phyloP scores from a whole-genome alignment of 2,797 vertebrate species.

The Macroramphosus scolopax region DNA sequence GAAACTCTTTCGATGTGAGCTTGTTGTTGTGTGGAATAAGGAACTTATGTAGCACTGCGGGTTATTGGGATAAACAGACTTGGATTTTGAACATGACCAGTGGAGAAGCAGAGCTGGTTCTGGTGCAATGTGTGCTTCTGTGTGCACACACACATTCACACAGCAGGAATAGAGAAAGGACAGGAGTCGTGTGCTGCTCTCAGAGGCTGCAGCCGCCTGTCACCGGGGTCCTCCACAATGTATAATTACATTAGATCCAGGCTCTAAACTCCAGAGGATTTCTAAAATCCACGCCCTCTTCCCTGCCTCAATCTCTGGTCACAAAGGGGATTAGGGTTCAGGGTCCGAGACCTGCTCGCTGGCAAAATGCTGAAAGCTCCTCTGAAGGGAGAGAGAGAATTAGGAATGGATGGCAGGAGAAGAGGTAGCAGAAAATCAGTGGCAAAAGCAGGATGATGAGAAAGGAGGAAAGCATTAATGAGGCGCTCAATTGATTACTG shows the following conservation, averaged over 20 bases:
- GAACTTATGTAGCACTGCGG: slow-evolving; percentile 1
- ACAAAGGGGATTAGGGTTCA: slow-evolving; percentile 43
- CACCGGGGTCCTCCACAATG: slow-evolving; percentile 31
- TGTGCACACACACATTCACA: too few relatives aligned
- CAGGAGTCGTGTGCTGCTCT: slow-evolving; percentile 20
- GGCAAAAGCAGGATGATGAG: slow-evolving; percentile 2
- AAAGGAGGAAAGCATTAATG: slow-evolving; percentile 24
- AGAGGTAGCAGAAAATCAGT: neutral
- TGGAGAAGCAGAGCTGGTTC: too few relatives aligned
- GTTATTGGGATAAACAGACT: slow-evolving; percentile 18
- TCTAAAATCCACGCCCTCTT: slow-evolving; percentile 12
- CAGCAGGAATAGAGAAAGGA: slow-evolving; percentile 12
- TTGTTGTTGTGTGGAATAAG: neutral
- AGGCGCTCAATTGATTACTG: slow-evolving; percentile 4
- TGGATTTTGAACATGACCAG: slow-evolving; percentile 16
- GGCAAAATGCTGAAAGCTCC: slow-evolving; percentile 28
- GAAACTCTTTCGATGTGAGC: neutral
- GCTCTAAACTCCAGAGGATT: slow-evolving; percentile 22
- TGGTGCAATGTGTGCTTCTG: too few relatives aligned
- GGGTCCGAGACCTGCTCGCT: slow-evolving; percentile 5
- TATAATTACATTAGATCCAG: slow-evolving; percentile 52
- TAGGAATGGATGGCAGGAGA: slow-evolving; percentile 28
- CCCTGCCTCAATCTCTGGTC: slow-evolving; percentile 10
- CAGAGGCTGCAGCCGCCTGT: slow-evolving; percentile 10
- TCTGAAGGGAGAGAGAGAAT: slow-evolving; percentile 26